Evolutionary conservation across 2,888 invertebrate species (phyloP).

Genomic region (Orthosia gracilis): DNA sequence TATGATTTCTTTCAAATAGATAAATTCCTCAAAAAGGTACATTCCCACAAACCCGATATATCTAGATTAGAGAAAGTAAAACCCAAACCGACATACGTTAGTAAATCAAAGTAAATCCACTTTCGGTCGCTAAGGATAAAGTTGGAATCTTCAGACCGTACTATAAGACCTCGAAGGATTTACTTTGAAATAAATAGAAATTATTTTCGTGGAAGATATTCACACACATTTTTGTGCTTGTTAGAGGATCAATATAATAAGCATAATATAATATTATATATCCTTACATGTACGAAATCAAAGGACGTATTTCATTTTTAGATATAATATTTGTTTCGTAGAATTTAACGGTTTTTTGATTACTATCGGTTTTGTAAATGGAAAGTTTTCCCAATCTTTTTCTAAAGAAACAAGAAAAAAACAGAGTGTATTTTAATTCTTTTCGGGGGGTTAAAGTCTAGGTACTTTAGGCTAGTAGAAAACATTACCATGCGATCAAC

Average conservation of each 20-base stretch:
- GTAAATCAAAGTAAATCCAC: constrained; percentile 79
- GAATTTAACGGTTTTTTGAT: background rate
- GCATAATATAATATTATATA: too few species aligned
- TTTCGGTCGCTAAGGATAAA: constrained; percentile 74
- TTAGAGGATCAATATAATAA: too few species aligned
- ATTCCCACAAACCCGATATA: constrained; percentile 26
- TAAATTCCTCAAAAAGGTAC: background rate
- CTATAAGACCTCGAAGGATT: constrained; percentile 76
- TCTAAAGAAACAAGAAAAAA: too few species aligned
- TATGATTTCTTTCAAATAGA: too few species aligned
- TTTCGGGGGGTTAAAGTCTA: too few species aligned
- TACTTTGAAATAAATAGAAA: constrained; percentile 71
- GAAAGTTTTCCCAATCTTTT: too few species aligned
- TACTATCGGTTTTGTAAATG: background rate
- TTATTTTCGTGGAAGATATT: constrained; percentile 64
- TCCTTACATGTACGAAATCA: too few species aligned
- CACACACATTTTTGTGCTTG: constrained; percentile 38
- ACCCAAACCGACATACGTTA: constrained; percentile 67
- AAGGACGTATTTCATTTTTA: too few species aligned
- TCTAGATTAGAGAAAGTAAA: constrained; percentile 55
- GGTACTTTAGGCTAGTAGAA: too few species aligned
- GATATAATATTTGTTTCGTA: too few species aligned
- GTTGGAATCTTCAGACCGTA: constrained; percentile 68
- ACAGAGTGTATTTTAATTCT: too few species aligned
- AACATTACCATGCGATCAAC: too few species aligned